Evolutionary conservation across 53 echinoderm and acorn worm species (phyloP).

Genomic region (Temnopleurus reevesii): DNA sequence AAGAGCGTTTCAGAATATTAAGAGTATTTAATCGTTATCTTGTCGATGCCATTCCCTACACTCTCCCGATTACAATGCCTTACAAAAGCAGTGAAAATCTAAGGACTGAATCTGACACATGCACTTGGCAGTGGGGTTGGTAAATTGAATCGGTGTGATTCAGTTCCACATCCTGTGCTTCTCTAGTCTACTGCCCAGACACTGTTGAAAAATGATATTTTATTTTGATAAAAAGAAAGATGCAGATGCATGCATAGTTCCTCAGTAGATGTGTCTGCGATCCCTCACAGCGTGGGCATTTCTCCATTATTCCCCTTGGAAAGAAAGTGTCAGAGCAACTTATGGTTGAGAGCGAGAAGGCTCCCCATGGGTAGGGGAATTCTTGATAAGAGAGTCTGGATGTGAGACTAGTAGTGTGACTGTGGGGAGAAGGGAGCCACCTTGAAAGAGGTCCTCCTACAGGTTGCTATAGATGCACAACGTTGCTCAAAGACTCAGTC

Average conservation of each 20-base stretch:
- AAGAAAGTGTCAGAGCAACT: not conserved
- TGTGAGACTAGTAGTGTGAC: slow-evolving; percentile 1
- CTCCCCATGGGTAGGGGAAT: not conserved
- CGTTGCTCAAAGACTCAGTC: no score
- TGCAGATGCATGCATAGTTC: not conserved
- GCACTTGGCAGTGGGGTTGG: slow-evolving; percentile 48
- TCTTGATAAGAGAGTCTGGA: not conserved
- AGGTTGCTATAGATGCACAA: slow-evolving; percentile 21
- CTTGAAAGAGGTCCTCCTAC: slow-evolving; percentile 45
- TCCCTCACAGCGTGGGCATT: not conserved
- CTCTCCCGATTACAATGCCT: slow-evolving; percentile 18
- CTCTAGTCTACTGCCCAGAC: not conserved
- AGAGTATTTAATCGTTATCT: slow-evolving; percentile 10
- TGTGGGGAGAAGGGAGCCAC: slow-evolving; percentile 12
- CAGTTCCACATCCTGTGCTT: slow-evolving; percentile 25
- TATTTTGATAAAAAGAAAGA: not conserved
- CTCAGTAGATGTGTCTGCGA: not conserved
- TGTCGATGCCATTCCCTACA: not conserved
- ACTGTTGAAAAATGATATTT: not conserved
- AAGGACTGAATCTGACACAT: slow-evolving; percentile 35
- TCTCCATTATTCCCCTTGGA: not conserved
- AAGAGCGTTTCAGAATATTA: not conserved
- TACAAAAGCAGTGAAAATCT: slow-evolving; percentile 4
- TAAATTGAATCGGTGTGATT: slow-evolving; percentile 44
- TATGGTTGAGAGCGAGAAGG: not conserved